Percentiles rank a stretch among this genome's conserved stretches.
phyloP scores from a whole-genome alignment of 1,140 invertebrate species.

The Cotesia typhae region DNA sequence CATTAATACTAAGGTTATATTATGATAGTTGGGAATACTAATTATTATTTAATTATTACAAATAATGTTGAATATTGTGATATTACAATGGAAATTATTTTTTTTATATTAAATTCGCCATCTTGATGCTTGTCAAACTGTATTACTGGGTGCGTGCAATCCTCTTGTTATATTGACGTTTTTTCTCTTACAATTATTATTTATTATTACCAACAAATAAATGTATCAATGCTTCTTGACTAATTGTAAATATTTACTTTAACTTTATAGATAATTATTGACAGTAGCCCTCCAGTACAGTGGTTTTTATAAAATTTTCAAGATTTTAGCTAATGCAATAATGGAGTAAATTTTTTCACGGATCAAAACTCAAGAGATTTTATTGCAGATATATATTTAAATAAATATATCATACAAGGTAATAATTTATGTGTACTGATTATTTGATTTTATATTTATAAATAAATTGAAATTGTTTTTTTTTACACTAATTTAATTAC shows the following conservation, averaged over 20 bases:
- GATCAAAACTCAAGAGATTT: background rate
- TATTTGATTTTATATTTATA: background rate
- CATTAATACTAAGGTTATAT: conserved; percentile 15
- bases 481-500: conserved; percentile 4
- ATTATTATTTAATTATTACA: conserved; percentile 11
- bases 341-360: too few relatives aligned
- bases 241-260: conserved; percentile 20
- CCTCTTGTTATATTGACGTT: conserved; percentile 33
- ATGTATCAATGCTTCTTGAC: conserved; percentile 26
- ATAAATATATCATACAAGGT: background rate
- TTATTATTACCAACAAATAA: conserved; percentile 33
- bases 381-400: background rate
- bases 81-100: background rate
- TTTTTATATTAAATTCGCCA: conserved; percentile 31
- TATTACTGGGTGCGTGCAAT: conserved; percentile 22
- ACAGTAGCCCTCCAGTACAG: background rate
- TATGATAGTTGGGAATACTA: background rate
- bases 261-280: background rate
- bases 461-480: background rate
- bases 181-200: conserved; percentile 15
- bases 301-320: too few relatives aligned
- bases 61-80: background rate
- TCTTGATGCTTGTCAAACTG: conserved; percentile 33
- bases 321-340: too few relatives aligned
- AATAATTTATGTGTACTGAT: background rate